Conservation (phyloP, 2,797 vertebrate genomes). For the Amblyraja radiata region DNA sequence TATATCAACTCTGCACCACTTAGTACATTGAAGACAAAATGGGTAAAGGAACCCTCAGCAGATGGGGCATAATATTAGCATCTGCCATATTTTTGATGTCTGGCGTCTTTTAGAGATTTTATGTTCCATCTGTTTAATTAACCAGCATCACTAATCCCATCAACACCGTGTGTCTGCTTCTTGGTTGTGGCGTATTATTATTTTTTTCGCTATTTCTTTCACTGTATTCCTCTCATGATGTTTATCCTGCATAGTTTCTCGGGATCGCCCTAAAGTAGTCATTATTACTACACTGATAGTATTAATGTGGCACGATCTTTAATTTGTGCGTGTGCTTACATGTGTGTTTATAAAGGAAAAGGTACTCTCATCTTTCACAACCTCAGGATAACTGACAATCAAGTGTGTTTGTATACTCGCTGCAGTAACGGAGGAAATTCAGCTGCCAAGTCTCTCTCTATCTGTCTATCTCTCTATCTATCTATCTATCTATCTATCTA, state of each 20-base stretch:
- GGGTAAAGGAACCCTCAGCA: background rate
- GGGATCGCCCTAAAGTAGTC: too few species aligned
- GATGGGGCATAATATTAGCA: background rate
- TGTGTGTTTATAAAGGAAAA: too few species aligned
- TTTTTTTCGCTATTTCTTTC: background rate
- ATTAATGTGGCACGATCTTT: background rate
- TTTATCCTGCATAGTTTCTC: background rate
- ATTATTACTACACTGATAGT: background rate
- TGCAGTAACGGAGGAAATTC: background rate
- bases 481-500: too few species aligned
- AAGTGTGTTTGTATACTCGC: background rate
- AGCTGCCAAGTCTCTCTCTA: background rate
- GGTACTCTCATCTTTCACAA: background rate
- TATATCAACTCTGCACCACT: background rate
- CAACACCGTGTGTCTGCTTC: background rate
- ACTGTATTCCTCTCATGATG: background rate
- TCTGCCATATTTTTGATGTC: background rate
- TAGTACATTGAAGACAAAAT: background rate
- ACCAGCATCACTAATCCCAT: background rate
- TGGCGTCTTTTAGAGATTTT: background rate
- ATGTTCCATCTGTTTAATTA: constrained; percentile 5
- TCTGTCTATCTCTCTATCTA: too few species aligned
- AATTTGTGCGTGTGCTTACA: too few species aligned
- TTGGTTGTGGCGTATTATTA: too few species aligned
- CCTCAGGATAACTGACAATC: background rate